Base-by-base conservation (phyloP, 2,888 invertebrate species). In the Drosophila fungiperda region DNA sequence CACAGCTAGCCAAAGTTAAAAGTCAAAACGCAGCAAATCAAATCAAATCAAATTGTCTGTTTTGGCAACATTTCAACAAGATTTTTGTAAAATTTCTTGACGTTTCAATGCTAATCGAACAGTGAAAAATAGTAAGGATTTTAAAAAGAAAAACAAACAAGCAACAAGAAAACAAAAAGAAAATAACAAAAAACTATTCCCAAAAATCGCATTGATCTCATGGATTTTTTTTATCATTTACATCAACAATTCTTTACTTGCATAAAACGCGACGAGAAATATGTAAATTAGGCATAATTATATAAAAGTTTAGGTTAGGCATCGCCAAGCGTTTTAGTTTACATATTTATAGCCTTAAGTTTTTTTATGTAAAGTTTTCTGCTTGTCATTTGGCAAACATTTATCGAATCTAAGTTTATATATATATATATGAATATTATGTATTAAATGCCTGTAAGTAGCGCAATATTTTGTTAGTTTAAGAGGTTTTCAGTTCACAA, bases 151-250 rank as follows among this genome's bases (percentile, higher is more conserved):
- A 42, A n/a, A 76, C 71, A 68, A 40, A 58, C 36, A 67, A 66
- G 32, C n/a, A 75, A 71, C 59, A 65, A 73, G 53, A 73, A 78
- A 67, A 63, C 60, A 73, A 65, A 66, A 68, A 67, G 33, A 75
- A 76, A 76, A 78, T 73, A 63, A 78, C 81, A 81, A 82, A 91
- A 92, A 92, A 92, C 92, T 92, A 92, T 92, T 93, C 92, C 92
- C 92, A 92, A 92, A 93, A 92, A 93, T 92, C 91, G 90, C 91
- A 92, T 90, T 93, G 92, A 92, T 92, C 92, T 92, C 93, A 92
- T 91, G 83, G 87, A 91, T 89, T 89, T 88, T 91, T 90, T 91
- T 76, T 87, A 81, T 69, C 80, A 80, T 78, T 80, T 80, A 77
- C 72, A 82, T 80, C 79, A 84, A 78, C 68, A 68, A 75, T 84